phyloP scores from a whole-genome alignment of 2,113 vertebrate genomes.

The Megaceryle torquata region DNA sequence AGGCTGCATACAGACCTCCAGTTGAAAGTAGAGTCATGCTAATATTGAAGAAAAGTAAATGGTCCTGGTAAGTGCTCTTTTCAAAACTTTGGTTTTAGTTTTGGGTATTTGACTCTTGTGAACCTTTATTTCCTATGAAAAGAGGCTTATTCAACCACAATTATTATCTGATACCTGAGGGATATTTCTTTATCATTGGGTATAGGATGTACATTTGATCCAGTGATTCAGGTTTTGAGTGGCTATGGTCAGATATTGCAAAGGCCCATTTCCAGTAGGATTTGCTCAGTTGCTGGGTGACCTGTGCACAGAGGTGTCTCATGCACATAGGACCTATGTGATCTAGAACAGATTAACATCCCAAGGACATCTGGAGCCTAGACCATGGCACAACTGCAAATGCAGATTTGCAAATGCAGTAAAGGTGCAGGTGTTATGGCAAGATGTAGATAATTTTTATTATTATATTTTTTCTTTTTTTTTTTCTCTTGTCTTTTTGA shows the following conservation, averaged over 20 bases:
- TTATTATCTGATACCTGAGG: neutral
- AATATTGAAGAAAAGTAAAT: neutral
- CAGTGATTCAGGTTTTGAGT: neutral
- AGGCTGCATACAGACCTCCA: neutral
- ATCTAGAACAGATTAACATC: neutral
- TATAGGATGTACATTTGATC: neutral
- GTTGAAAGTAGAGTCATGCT: neutral
- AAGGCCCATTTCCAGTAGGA: neutral
- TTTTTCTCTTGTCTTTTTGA: neutral
- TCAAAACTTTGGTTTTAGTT: neutral
- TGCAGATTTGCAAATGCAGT: neutral
- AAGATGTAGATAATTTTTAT: neutral
- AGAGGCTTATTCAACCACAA: neutral
- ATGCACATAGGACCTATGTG: neutral
- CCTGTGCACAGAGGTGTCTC: neutral
- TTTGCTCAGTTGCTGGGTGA: neutral
- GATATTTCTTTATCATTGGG: neutral
- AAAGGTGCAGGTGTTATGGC: neutral
- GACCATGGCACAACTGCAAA: neutral
- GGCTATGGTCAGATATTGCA: neutral
- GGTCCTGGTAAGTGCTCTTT: neutral
- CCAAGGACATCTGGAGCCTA: neutral
- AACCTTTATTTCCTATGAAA: neutral
- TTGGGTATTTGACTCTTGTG: neutral
- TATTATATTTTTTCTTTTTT: neutral